phyloP scores from a whole-genome alignment of 2,113 vertebrate species.

The Acinonyx jubatus region DNA sequence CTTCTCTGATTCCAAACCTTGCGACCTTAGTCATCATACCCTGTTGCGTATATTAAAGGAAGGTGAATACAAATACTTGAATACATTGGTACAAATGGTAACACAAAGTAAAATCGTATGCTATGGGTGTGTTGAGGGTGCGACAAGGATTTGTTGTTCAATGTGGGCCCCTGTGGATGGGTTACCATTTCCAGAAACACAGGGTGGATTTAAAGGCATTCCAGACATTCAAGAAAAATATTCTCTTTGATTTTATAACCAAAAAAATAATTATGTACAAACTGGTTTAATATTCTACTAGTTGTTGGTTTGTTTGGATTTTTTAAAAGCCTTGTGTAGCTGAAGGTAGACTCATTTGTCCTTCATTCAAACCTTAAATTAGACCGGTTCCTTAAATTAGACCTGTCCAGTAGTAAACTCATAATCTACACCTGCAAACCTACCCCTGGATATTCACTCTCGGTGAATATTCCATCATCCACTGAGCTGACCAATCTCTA shows the following conservation, averaged over 20 bases:
- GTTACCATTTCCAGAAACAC: background rate
- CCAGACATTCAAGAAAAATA: background rate
- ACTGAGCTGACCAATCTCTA: background rate
- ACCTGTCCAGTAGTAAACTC: background rate
- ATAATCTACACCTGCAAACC: background rate
- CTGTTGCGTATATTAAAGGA: background rate
- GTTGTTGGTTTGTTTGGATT: background rate
- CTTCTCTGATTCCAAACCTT: background rate
- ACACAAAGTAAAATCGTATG: background rate
- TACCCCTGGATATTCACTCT: background rate
- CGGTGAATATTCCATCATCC: background rate
- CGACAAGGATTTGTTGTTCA: background rate
- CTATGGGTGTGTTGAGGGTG: accelerated
- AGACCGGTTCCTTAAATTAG: background rate
- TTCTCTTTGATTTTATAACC: background rate
- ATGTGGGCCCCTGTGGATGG: background rate
- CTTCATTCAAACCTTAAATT: background rate
- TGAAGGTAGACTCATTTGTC: background rate
- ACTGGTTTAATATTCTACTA: background rate
- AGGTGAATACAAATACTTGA: background rate
- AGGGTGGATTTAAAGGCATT: background rate
- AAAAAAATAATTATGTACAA: background rate
- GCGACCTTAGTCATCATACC: background rate
- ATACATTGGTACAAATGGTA: background rate
- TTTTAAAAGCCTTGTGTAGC: background rate